Base-by-base conservation (phyloP, 2,113 vertebrate genomes). In the Hyla sarda region DNA sequence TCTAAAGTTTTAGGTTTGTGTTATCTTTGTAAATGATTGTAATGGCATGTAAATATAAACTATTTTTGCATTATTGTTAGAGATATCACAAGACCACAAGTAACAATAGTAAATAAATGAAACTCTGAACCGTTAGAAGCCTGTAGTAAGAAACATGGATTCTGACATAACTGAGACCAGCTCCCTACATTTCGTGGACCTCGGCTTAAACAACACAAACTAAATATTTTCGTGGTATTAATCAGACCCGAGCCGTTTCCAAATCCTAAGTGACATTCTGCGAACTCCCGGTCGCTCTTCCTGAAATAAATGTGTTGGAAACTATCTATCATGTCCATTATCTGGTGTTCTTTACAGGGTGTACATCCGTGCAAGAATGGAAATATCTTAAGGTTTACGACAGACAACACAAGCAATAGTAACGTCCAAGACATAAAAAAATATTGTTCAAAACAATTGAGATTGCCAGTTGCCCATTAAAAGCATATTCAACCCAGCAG, bases 271-370 rank as follows among this genome's bases (percentile, higher is more conserved):
- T 56, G 50, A 83, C 67, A 56, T 72, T 72, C n/a, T 41, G 65
- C 72, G 67, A 83, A 73, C 56, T 73, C 19, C 62, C 71, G 41
- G 47, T 11, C 28, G 50, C 81, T 82, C 21, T 58, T 52, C 34
- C 28, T 83, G 82, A 72, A 69, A 73, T 73, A 83, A 72, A 83
- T 71, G 81, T 72, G 48, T n/a, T 83, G 82, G 82, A 73, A 83
- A 37, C 21, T 72, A 73, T 71, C 37, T 52, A 71, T 56, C 67
- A 56, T 37, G 28, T 83, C 67, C 67, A 37, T 72, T 80, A 80
- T 80, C 56, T 80, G n/a, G 0, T 81, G 34, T n/a, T 62, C 41
- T 28, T 62, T n/a, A 62, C 56, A 62, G 34, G 32, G 54, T n/a
- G 21, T 60, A 79, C 54, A 60, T 76, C 50, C 14, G 41, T 50